Evolutionary conservation across 1,140 invertebrate genomes (phyloP).

Genomic region (Chironomus striatipennis): DNA sequence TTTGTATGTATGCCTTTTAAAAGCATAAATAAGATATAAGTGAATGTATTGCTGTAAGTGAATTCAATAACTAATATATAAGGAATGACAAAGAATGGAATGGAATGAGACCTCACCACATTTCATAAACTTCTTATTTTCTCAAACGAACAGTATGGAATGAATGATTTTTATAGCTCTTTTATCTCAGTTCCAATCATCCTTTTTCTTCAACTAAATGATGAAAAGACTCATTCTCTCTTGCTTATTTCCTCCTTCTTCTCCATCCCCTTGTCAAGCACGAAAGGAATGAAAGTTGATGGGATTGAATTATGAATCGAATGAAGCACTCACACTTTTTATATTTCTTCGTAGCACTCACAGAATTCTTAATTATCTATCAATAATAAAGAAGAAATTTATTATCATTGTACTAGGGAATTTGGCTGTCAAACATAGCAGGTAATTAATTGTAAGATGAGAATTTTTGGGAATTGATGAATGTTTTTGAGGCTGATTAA

Average conservation of each 20-base stretch:
- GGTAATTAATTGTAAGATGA: no score
- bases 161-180: constrained; percentile 18
- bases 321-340: background rate
- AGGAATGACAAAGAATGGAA: background rate
- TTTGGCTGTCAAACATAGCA: no score
- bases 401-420: background rate
- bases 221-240: background rate
- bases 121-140: background rate
- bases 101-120: background rate
- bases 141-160: background rate
- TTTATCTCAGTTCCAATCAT: constrained; percentile 22
- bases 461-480: no score
- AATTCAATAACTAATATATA: background rate
- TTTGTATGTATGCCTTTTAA: background rate
- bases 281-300: background rate
- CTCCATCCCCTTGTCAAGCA: background rate
- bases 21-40: background rate
- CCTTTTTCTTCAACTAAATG: background rate
- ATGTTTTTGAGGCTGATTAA: no score
- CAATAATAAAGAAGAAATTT: background rate
- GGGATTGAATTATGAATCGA: background rate
- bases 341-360: background rate
- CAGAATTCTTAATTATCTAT: constrained; percentile 16
- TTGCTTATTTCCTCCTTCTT: background rate
- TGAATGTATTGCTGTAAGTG: background rate